Percentiles rank a stretch among this genome's conserved stretches.
phyloP scores from a whole-genome alignment of 2,797 vertebrate species.

The Micromesistius poutassou region DNA sequence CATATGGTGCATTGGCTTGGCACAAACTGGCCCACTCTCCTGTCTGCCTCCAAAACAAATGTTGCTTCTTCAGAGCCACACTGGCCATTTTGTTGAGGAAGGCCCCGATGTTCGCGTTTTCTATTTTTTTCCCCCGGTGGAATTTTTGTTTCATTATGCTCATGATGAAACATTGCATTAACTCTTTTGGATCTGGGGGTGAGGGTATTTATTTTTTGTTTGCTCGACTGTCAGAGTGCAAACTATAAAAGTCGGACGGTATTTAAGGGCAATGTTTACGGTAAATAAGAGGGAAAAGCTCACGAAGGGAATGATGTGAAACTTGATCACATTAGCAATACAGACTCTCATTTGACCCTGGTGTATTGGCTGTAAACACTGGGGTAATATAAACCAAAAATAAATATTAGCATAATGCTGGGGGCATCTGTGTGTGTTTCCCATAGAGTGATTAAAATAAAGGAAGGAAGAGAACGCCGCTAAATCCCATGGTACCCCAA shows the following conservation, averaged over 20 bases:
- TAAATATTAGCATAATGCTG: constrained; percentile 74
- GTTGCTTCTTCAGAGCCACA: constrained; percentile 35
- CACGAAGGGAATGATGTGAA: constrained; percentile 48
- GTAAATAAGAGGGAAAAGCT: constrained; percentile 39
- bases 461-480: constrained; percentile 55
- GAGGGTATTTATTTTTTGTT: neutral
- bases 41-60: constrained; percentile 42
- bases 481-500: constrained; percentile 60
- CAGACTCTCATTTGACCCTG: constrained; percentile 67
- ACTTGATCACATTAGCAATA: constrained; percentile 59
- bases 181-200: constrained; percentile 20
- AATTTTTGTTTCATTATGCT: neutral
- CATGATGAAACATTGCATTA: neutral
- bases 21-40: constrained; percentile 49
- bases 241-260: constrained; percentile 9
- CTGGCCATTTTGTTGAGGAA: constrained; percentile 24
- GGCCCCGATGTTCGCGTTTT: constrained; percentile 15
- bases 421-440: constrained; percentile 62
- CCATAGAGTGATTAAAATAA: constrained; percentile 72
- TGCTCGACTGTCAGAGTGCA: constrained; percentile 19
- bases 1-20: constrained; percentile 65
- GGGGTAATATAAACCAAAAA: constrained; percentile 69
- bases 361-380: constrained; percentile 65
- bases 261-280: constrained; percentile 46
- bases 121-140: neutral